A percentile compares a stretch with the other conserved stretches of the same genome.
These are phyloP conservation scores for Gallinago paraguaiae DNA, from an alignment of 2,113 vertebrate species.

Conservation along the genomic window DNA sequence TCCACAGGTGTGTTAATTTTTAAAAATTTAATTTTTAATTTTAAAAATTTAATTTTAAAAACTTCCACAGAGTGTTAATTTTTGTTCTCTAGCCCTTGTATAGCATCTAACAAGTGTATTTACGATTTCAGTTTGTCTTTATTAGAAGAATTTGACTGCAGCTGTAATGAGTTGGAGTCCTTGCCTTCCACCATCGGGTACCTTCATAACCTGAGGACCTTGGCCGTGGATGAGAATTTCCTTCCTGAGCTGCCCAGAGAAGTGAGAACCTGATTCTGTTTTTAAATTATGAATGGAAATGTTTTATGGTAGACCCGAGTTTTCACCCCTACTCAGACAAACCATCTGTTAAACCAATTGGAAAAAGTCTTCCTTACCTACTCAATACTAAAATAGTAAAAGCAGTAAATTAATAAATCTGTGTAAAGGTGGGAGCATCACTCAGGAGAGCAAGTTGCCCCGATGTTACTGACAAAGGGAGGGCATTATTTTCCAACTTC, in stretches of 20 bases:
- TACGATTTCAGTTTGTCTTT: constrained; percentile 88
- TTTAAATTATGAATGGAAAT: neutral
- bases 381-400: neutral
- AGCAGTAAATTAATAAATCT: neutral
- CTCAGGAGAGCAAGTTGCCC: neutral
- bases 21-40: too few relatives aligned
- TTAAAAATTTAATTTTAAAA: neutral
- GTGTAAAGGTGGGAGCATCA: neutral
- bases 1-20: neutral
- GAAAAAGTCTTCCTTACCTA: too few relatives aligned
- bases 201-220: constrained; percentile 91
- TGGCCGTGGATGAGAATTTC: constrained; percentile 97
- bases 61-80: neutral
- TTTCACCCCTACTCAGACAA: neutral
- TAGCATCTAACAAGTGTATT: constrained; percentile 15
- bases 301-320: neutral
- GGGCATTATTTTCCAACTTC: accelerated
- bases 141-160: constrained; percentile 97
- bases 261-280: constrained; percentile 72
- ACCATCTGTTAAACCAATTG: too few relatives aligned
- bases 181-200: constrained; percentile 93
- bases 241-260: constrained; percentile 93
- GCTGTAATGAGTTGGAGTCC: constrained; percentile 96
- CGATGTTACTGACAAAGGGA: neutral
- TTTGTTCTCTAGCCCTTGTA: neutral